Conservation (phyloP, 1,140 invertebrate genomes). For the Drosophila kurseongensis region DNA sequence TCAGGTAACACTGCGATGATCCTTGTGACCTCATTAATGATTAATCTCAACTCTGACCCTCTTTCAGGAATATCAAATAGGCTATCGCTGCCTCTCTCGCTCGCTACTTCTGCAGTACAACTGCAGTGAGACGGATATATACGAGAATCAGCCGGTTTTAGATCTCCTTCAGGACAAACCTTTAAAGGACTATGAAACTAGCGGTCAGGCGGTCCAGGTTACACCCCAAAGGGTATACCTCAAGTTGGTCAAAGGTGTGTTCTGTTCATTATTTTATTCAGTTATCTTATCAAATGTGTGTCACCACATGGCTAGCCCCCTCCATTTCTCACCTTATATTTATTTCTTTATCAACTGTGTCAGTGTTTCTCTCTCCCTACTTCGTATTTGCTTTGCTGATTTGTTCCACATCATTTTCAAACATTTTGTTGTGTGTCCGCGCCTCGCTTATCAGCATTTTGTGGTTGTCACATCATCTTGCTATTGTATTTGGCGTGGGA, state of each 20-base stretch:
- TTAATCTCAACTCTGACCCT: not conserved
- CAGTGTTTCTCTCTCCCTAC: slow-evolving; percentile 12
- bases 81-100: slow-evolving; percentile 69
- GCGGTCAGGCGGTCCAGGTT: slow-evolving; percentile 86
- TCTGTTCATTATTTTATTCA: not conserved
- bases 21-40: not conserved
- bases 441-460: slow-evolving; percentile 44
- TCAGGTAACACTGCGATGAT: not conserved
- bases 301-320: slow-evolving; percentile 10
- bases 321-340: not conserved
- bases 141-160: slow-evolving; percentile 73
- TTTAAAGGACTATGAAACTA: slow-evolving; percentile 82
- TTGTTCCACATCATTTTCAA: slow-evolving; percentile 67
- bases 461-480: slow-evolving; percentile 45
- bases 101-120: slow-evolving; percentile 52
- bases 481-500: slow-evolving; percentile 43
- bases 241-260: slow-evolving; percentile 85
- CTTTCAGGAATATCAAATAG: slow-evolving; percentile 48
- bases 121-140: slow-evolving; percentile 57
- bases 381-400: slow-evolving; percentile 63
- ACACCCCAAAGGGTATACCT: slow-evolving; percentile 86
- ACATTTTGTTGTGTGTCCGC: slow-evolving; percentile 44
- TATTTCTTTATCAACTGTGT: slow-evolving; percentile 19
- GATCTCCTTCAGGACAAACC: slow-evolving; percentile 64
- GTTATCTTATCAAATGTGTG: slow-evolving; percentile 48